A percentile compares a stretch with the other conserved stretches of the same genome.
Evolutionary conservation across 2,888 invertebrate species (phyloP).

Genomic region (Harpalus rubripes): DNA sequence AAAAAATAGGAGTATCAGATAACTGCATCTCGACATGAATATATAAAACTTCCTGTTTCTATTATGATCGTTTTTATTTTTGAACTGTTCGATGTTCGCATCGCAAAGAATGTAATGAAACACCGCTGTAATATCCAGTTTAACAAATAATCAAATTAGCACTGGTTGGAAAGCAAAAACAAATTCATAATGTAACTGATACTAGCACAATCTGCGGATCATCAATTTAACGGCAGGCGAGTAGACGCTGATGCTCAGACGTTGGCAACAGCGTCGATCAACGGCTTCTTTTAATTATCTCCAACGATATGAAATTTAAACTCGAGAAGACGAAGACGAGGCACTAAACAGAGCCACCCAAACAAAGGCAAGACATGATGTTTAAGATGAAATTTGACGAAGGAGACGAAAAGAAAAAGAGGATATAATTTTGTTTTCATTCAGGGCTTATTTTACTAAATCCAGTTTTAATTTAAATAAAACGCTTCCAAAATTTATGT

Average conservation of each 20-base stretch:
- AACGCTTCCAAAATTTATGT: too few species aligned
- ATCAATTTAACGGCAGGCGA: constrained; percentile 41
- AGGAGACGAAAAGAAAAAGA: too few species aligned
- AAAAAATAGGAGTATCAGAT: constrained; percentile 7
- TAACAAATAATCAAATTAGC: constrained; percentile 49
- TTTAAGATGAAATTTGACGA: neutral
- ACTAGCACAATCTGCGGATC: constrained; percentile 40
- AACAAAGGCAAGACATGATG: neutral
- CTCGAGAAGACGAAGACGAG: constrained; percentile 33
- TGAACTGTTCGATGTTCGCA: neutral
- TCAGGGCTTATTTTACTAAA: too few species aligned
- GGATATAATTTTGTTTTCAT: too few species aligned
- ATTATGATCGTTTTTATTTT: neutral
- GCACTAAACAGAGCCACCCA: neutral
- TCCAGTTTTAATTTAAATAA: too few species aligned
- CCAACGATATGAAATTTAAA: constrained; percentile 59
- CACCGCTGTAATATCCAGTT: constrained; percentile 24
- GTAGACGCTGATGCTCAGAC: neutral
- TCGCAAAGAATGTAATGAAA: neutral
- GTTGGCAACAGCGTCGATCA: constrained; percentile 28
- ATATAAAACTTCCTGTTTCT: neutral
- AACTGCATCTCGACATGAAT: neutral
- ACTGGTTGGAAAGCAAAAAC: constrained; percentile 46
- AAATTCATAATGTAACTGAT: constrained; percentile 48
- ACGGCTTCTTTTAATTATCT: constrained; percentile 62